Evolutionary conservation across 2,888 invertebrate species (phyloP), one percentile per base, ranked within the genome.

Genomic region (Lycophotia porphyrea): DNA sequence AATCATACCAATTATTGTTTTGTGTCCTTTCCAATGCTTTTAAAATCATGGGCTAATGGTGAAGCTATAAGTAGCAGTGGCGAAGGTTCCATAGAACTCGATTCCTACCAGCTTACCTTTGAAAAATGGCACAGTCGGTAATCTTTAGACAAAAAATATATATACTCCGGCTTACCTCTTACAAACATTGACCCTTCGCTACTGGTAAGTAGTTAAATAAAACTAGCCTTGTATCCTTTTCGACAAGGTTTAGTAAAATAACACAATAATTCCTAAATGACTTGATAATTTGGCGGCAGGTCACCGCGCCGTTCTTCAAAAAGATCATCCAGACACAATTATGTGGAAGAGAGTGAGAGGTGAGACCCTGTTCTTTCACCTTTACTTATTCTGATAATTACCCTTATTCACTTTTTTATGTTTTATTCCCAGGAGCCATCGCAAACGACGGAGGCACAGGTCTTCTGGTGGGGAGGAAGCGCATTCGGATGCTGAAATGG

Each of bases 231-330:
- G 18, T 4, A 24, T 49, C 24, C n/a, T 21, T 47, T 65, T 39
- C 2, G 9, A 42, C 9, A 69, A 21, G 52, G 39, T 15, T 52
- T 52, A 66, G 9, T 52, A 31, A 18, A 39, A n/a, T 24, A 65
- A 65, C 24, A 21, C 15, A 15, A 42, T 52, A 47, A 27, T 27
- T 76, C n/a, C 21, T 64, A 42, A 78, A 73, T 79, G 60, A 81
- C 34, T 15, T 68, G 66, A 47, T 36, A 49, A 55, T 65, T 65
- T 66, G 67, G 21, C 47, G 72, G 58, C 87, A 93, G 93, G 86
- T 89, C 89, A 31, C 86, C 89, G 21, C 91, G 93, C 21, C 91
- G 93, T 8, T 92, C 93, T 1, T 89, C 91, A 8, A 88, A 93
- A 73, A 86, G 90, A 21, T 84, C 89, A 64, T 82, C 82, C 5